Evolutionary conservation across 2,888 invertebrate genomes (phyloP), one percentile per base, ranked within the genome.

Genomic region (Drosophila buzzatii): DNA sequence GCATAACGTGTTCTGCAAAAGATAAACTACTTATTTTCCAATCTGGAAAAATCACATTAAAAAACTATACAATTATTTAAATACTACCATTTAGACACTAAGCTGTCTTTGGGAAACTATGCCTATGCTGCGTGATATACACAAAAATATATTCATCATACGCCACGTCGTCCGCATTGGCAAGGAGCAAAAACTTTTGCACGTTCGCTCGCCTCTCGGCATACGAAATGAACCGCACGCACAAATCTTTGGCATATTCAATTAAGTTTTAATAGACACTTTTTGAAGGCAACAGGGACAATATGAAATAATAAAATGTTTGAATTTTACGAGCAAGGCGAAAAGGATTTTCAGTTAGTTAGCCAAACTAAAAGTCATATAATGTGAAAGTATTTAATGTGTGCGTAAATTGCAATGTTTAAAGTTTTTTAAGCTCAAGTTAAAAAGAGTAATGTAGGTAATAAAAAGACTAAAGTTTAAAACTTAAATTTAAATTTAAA

Each of bases 91-190:
- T 23, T 65, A 66, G 66, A 37, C 57, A 65, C 60, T 65, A 71
- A 53, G 55, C 47, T 31, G 44, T 4, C 9, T 33, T 51, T 57
- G 51, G 14, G 16, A 53, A 73, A 44, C 65, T 69, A 56, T 8
- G 31, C 35, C 51, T 27, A 60, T 44, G 64, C 47, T 55, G n/a
- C 9, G 51, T 37, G 45, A 20, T 23, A 37, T 35, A 52, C 49
- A 52, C 41, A 44, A 72, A 85, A 73, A 78, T 57, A 80, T 70
- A 85, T 85, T 85, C 65, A 83, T 89, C 81, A 88, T 84, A 73
- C 78, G 81, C 72, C 70, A 73, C 78, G 76, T 80, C 53, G 63
- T 47, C 59, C 57, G 57, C 49, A 20, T 41, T 58, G 73, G 55
- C 58, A 67, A 66, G 18, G 44, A 49, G 73, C 68, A 18, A 63